Conservation (phyloP, 2,113 vertebrate species). For the Murina feae region DNA sequence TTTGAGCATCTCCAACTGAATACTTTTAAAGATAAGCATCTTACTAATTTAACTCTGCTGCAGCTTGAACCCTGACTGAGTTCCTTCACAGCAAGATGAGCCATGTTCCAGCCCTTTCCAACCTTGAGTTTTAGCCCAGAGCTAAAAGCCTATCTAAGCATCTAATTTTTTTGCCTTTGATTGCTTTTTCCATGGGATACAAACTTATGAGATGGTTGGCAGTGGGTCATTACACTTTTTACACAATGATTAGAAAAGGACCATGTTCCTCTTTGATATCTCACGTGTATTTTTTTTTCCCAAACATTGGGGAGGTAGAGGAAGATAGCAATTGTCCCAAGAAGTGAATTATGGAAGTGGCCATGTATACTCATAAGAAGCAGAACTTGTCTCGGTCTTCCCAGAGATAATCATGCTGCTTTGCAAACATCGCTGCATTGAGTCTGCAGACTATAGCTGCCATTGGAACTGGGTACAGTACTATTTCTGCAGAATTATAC, state of each 20-base stretch:
- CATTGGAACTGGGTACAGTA: background rate
- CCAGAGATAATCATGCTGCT: background rate
- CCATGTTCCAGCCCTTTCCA: background rate
- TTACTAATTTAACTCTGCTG: slow-evolving; percentile 76
- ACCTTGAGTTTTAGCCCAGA: background rate
- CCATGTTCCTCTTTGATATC: background rate
- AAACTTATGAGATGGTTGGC: background rate
- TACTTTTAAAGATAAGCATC: slow-evolving; percentile 78
- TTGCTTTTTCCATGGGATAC: background rate
- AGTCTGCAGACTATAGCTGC: background rate
- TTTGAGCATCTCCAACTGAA: slow-evolving; percentile 76
- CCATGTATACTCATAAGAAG: background rate
- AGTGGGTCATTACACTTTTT: background rate
- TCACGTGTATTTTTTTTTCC: background rate
- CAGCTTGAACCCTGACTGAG: slow-evolving; percentile 63
- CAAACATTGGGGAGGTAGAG: background rate
- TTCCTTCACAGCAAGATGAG: slow-evolving; percentile 47
- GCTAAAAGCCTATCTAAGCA: background rate
- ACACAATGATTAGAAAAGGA: background rate
- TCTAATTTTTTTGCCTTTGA: background rate
- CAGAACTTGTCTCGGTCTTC: background rate
- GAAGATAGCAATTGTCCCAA: background rate
- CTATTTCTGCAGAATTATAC: background rate
- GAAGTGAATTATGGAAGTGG: background rate
- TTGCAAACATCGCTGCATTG: background rate